phyloP scores from a whole-genome alignment of 1,140 invertebrate genomes.

The Zeugodacus cucurbitae region DNA sequence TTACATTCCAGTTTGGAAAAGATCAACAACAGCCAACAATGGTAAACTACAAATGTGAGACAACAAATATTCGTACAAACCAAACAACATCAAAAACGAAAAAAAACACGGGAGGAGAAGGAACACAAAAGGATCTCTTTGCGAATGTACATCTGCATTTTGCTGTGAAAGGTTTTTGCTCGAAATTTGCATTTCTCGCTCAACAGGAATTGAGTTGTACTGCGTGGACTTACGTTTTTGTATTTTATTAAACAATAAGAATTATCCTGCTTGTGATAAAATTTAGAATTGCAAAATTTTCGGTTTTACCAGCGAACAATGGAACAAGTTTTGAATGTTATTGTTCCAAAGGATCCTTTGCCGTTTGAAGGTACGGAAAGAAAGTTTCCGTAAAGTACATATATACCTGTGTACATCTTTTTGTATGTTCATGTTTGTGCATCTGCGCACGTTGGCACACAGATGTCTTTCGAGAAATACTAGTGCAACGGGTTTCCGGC shows the following conservation, averaged over 20 bases:
- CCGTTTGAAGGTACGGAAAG: neutral
- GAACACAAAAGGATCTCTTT: neutral
- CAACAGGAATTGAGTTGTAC: neutral
- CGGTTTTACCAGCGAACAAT: neutral
- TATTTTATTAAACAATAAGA: neutral
- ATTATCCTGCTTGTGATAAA: neutral
- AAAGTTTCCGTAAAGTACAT: neutral
- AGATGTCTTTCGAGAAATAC: neutral
- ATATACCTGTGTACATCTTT: neutral
- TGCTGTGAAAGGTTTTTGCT: neutral
- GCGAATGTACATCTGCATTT: neutral
- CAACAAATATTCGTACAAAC: neutral
- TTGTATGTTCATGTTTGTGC: neutral
- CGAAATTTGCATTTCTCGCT: constrained; percentile 13
- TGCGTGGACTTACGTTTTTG: neutral
- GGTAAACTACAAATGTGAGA: neutral
- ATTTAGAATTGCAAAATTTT: neutral
- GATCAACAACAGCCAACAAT: neutral
- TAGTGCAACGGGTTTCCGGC: neutral
- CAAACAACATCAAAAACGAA: neutral
- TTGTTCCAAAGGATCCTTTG: neutral
- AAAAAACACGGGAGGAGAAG: neutral
- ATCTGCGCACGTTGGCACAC: neutral
- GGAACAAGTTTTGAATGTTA: neutral
- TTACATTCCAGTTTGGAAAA: neutral